Evolutionary conservation across 2,888 invertebrate genomes (phyloP).

Genomic region (Danaus chrysippus): DNA sequence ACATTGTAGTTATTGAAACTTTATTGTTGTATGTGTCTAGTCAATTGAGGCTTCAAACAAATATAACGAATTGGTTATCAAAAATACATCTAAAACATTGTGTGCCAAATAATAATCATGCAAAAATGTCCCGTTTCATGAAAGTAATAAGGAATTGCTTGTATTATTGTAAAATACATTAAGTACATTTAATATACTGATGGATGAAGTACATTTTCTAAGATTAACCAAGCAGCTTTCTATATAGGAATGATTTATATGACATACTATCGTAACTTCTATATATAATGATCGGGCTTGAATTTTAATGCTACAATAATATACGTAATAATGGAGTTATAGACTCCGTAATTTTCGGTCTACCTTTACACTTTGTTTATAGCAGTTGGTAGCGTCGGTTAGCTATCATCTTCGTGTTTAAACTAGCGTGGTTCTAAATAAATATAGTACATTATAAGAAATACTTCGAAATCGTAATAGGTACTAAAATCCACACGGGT

Average conservation of each 20-base stretch:
- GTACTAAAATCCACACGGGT: too few relatives aligned
- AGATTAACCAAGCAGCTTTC: neutral
- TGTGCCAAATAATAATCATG: conserved; percentile 58
- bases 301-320: conserved; percentile 15
- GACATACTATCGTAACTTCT: neutral
- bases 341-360: conserved; percentile 19
- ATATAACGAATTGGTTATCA: conserved; percentile 16
- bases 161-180: neutral
- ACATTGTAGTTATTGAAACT: neutral
- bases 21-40: conserved; percentile 12
- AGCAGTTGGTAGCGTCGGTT: neutral
- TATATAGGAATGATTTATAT: neutral
- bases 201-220: too few relatives aligned
- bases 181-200: too few relatives aligned
- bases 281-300: conserved; percentile 10
- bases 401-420: too few relatives aligned
- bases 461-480: too few relatives aligned
- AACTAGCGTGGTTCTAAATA: too few relatives aligned
- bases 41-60: conserved; percentile 9
- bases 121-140: conserved; percentile 54
- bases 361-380: conserved; percentile 14
- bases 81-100: conserved; percentile 55
- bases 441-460: too few relatives aligned
- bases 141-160: conserved; percentile 13
- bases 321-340: conserved; percentile 12